phyloP scores from a whole-genome alignment of 2,113 vertebrate species.

The Atherinomorus stipes region DNA sequence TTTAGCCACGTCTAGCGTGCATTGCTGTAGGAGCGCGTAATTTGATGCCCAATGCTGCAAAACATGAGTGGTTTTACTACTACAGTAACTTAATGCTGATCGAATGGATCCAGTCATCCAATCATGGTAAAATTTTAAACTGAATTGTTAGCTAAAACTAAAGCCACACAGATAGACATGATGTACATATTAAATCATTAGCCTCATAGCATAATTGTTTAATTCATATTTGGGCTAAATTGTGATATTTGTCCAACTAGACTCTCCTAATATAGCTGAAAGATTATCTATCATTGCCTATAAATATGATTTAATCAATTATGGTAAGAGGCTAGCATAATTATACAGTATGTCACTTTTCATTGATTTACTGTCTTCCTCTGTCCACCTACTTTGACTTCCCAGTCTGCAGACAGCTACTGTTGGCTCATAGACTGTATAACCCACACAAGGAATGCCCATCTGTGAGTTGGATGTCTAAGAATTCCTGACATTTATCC shows the following conservation, averaged over 20 bases:
- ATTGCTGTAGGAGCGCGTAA: slow-evolving; percentile 40
- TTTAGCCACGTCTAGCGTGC: background rate
- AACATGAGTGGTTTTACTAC: background rate
- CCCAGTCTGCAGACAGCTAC: slow-evolving; percentile 19
- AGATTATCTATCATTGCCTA: too few relatives aligned
- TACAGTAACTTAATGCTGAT: too few relatives aligned
- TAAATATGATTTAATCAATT: too few relatives aligned
- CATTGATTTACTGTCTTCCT: slow-evolving; percentile 30
- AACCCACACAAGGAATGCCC: slow-evolving; percentile 57
- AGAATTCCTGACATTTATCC: slow-evolving; percentile 46
- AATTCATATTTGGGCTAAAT: too few relatives aligned
- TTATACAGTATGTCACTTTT: slow-evolving; percentile 28
- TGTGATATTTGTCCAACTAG: too few relatives aligned
- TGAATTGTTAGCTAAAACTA: background rate
- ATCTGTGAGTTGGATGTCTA: slow-evolving; percentile 53
- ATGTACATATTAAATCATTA: background rate
- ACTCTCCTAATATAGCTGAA: too few relatives aligned
- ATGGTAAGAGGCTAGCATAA: too few relatives aligned
- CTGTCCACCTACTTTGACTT: slow-evolving; percentile 16
- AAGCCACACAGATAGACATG: background rate
- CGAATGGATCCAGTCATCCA: background rate
- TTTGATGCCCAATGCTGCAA: slow-evolving; percentile 37
- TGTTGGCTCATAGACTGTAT: slow-evolving; percentile 29
- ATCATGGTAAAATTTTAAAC: background rate
- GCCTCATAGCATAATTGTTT: too few relatives aligned